Base-by-base conservation (phyloP, 2,888 invertebrate genomes). In the Kryphioiulus occultus region DNA sequence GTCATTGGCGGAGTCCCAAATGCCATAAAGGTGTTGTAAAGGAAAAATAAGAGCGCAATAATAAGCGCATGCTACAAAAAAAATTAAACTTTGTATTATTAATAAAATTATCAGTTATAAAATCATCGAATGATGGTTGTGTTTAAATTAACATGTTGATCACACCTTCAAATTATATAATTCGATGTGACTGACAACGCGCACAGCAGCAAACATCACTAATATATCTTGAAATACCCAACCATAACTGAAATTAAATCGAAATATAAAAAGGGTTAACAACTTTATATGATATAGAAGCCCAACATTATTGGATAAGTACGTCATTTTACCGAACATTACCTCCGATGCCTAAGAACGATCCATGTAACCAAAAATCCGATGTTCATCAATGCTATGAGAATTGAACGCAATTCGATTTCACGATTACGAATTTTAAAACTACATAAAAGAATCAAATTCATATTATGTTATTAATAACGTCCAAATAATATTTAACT, bases 141-240 rank as follows among this genome's bases (percentile, higher is more conserved):
- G 22, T 12, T 35, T 85, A 1, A 85, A 85, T 35, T 85, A 30
- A 32, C 4, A 47, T 47, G n/a, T 22, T 59, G 59, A 59, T 30
- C 42, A 19, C 12, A 85, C 85, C 85, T 85, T 85, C 17, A 85
- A 47, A 47, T 85, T 85, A 26, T 42, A 85, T 44, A 85, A 19
- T 30, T 85, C 42, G 22, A 85, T 9, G 42, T 85, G 42, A 42
- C 44, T 22, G 22, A 85, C 44, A 15, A 12, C 9, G 17, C 85
- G 42, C 7, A 85, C 3, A 42, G 85, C 42, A n/a, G 85, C 85
- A 47, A 85, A 42, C 4, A 85, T 17, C 26, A 47, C 44, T 17
- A 85, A 42, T 17, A 44, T 44, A 44, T 85, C 85, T 85, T 85
- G 85, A 42, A 85, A 22, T 17, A 85, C 9, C 85, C 85, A 85